Evolutionary conservation across 2,888 invertebrate genomes (phyloP).

Genomic region (Sclerodermus sp.): DNA sequence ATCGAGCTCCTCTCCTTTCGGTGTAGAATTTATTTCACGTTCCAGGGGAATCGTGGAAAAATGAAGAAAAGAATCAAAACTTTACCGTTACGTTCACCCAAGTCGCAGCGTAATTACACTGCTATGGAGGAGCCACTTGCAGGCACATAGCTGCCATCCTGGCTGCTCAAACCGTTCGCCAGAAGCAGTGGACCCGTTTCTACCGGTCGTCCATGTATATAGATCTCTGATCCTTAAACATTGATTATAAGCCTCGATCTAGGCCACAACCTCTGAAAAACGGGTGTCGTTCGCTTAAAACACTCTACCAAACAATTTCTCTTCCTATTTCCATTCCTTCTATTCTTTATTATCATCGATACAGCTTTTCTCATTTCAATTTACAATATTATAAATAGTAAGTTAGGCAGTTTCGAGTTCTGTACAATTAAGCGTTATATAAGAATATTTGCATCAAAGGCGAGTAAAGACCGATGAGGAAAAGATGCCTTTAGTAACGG

Average conservation of each 20-base stretch:
- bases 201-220: conserved; percentile 10
- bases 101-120: conserved; percentile 39
- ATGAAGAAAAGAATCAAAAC: conserved; percentile 36
- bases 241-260: not conserved
- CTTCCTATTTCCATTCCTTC: too few relatives aligned
- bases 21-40: conserved; percentile 27
- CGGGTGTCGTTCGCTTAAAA: too few relatives aligned
- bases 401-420: too few relatives aligned
- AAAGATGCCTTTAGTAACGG: too few relatives aligned
- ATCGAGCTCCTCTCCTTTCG: too few relatives aligned
- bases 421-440: too few relatives aligned
- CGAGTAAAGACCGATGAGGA: too few relatives aligned
- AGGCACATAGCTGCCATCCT: conserved; percentile 10
- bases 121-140: conserved; percentile 28
- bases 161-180: conserved; percentile 10
- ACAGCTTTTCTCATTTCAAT: too few relatives aligned
- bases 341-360: too few relatives aligned
- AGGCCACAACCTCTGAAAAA: not conserved
- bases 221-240: conserved; percentile 4
- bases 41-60: conserved; percentile 15
- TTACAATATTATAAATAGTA: too few relatives aligned
- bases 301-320: too few relatives aligned
- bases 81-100: conserved; percentile 46
- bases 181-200: conserved; percentile 8
- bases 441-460: too few relatives aligned